Evolutionary conservation across 2,888 invertebrate species (phyloP).

Genomic region (Amiota minor): DNA sequence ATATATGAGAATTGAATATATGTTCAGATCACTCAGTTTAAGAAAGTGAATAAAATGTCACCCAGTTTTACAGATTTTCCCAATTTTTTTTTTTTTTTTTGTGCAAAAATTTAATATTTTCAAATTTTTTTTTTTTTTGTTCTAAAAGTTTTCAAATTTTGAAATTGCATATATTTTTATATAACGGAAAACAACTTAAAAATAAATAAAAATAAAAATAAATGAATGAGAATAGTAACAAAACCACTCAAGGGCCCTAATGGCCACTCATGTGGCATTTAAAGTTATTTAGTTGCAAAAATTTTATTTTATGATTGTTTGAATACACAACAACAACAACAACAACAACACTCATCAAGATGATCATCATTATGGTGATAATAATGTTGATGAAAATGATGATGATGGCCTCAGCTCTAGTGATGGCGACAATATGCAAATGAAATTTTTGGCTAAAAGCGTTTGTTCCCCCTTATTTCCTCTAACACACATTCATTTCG

Average conservation of each 20-base stretch:
- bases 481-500: conserved; percentile 26
- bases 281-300: conserved; percentile 65
- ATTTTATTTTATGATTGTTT: conserved; percentile 40
- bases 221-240: conserved; percentile 31
- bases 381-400: conserved; percentile 20
- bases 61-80: too few relatives aligned
- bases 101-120: too few relatives aligned
- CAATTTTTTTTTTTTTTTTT: too few relatives aligned
- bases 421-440: conserved; percentile 51
- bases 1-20: neutral
- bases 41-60: neutral
- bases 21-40: conserved; percentile 15
- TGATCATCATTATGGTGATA: conserved; percentile 32
- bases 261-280: conserved; percentile 65
- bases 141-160: neutral
- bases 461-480: too few relatives aligned
- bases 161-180: neutral
- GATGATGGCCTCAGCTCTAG: neutral
- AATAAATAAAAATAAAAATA: conserved; percentile 1
- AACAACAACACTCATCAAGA: neutral
- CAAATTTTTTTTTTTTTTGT: too few relatives aligned
- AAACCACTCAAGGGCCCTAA: conserved; percentile 53
- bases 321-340: conserved; percentile 41
- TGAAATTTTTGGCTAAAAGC: conserved; percentile 31
- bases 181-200: neutral